A percentile compares a stretch with the other conserved stretches of the same genome.
Evolutionary conservation across 2,113 vertebrate genomes (phyloP).

Genomic region (Phasianus colchicus): DNA sequence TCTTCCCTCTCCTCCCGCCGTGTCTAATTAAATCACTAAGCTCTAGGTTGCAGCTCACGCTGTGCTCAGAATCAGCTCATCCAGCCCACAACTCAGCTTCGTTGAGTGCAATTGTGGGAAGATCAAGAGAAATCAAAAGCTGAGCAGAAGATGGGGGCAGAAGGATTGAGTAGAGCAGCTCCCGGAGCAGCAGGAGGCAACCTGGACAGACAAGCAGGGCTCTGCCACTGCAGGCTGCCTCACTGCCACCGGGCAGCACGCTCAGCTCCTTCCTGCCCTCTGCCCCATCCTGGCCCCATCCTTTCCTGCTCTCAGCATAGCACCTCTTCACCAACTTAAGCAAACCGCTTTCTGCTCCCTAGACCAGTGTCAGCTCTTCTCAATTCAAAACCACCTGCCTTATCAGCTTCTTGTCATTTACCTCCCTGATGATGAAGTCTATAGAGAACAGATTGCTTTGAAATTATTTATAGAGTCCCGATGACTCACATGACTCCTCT

Average conservation of each 20-base stretch:
- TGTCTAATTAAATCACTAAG: neutral
- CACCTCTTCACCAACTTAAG: neutral
- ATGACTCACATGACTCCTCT: neutral
- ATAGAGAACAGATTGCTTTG: neutral
- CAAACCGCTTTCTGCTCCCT: neutral
- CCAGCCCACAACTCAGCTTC: neutral
- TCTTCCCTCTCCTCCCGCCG: neutral
- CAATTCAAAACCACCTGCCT: neutral
- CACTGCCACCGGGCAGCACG: neutral
- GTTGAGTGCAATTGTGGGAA: rapidly evolving
- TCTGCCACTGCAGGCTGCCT: neutral
- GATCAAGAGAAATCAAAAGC: rapidly evolving
- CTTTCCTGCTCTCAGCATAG: neutral
- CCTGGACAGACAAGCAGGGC: neutral
- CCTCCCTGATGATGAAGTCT: neutral
- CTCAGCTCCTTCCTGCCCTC: neutral
- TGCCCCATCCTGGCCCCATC: neutral
- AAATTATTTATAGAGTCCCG: slow-evolving; percentile 4
- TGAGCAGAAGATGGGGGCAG: rapidly evolving
- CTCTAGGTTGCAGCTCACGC: neutral
- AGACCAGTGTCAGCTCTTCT: neutral
- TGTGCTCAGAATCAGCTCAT: neutral
- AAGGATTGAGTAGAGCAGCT: rapidly evolving
- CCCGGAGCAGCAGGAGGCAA: neutral
- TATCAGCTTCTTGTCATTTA: neutral